Conservation (phyloP, 1,140 invertebrate genomes). For the Agraylea sexmaculata region DNA sequence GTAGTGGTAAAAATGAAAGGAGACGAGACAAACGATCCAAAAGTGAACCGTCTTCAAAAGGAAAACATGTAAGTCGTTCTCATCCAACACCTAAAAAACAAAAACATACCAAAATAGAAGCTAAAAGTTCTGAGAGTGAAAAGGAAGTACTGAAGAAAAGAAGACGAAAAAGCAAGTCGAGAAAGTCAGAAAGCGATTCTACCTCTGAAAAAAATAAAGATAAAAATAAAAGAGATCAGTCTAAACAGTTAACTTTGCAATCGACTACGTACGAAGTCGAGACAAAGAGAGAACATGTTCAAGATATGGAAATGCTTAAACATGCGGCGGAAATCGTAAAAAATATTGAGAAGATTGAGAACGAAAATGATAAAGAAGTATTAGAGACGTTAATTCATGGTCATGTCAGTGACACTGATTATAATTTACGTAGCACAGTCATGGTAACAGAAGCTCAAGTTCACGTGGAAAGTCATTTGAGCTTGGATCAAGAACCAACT, state of each 20-base stretch:
- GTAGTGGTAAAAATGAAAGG: conserved; percentile 19
- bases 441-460: conserved; percentile 40
- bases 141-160: conserved; percentile 4
- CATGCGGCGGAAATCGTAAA: conserved; percentile 20
- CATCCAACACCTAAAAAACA: conserved; percentile 18
- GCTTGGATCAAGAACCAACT: conserved; percentile 10
- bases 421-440: conserved; percentile 36
- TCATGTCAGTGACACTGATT: conserved; percentile 36
- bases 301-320: conserved; percentile 23
- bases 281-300: conserved; percentile 21
- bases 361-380: conserved; percentile 24
- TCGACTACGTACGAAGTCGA: conserved; percentile 28
- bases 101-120: conserved; percentile 13
- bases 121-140: conserved; percentile 18
- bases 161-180: conserved; percentile 15
- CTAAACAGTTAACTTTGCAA: conserved; percentile 29
- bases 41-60: conserved; percentile 17
- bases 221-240: conserved; percentile 30
- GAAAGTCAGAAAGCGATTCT: conserved; percentile 29
- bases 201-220: conserved; percentile 28
- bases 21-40: conserved; percentile 21
- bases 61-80: conserved; percentile 7
- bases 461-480: conserved; percentile 23
- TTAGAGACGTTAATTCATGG: conserved; percentile 27
- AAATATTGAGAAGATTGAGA: conserved; percentile 24